Evolutionary conservation across 23 tunicate genomes (phyloP).

Genomic region (Ascidia mentula): DNA sequence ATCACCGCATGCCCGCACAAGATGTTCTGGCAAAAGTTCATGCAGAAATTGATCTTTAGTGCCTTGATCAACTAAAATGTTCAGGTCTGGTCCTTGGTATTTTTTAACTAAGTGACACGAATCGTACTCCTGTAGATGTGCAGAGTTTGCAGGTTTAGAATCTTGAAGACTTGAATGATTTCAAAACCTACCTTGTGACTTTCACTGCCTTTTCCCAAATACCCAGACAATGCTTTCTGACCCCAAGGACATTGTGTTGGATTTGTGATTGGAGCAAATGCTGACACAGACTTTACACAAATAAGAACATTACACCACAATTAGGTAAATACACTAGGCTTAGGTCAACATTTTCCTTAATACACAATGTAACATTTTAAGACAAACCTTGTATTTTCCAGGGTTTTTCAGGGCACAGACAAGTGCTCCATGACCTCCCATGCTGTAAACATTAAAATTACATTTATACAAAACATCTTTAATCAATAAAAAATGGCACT

Average conservation of each 20-base stretch:
- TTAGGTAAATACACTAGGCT: not conserved
- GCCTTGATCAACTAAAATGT: slow-evolving; percentile 88
- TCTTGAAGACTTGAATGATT: too few species aligned
- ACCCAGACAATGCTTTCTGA: slow-evolving; percentile 86
- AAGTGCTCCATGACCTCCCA: slow-evolving; percentile 99
- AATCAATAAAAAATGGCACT: too few species aligned
- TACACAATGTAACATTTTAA: not conserved
- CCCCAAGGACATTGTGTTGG: slow-evolving; percentile 97
- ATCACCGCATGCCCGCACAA: slow-evolving; percentile 69
- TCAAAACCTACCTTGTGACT: slow-evolving; percentile 33
- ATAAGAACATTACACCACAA: not conserved
- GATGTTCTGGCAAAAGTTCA: slow-evolving; percentile 71
- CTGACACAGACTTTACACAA: slow-evolving; percentile 66
- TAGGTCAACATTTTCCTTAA: too few species aligned
- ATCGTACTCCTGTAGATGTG: slow-evolving; percentile 50
- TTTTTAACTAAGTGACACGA: slow-evolving; percentile 64
- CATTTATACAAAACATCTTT: not conserved
- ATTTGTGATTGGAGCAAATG: slow-evolving; percentile 90
- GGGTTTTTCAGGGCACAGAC: slow-evolving; percentile 87
- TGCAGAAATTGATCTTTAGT: slow-evolving; percentile 73
- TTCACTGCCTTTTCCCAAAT: slow-evolving; percentile 59
- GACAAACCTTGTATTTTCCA: slow-evolving; percentile 57
- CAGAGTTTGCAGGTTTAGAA: too few species aligned
- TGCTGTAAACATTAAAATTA: slow-evolving; percentile 29
- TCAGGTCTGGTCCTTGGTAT: slow-evolving; percentile 71